phyloP scores from a whole-genome alignment of 1,140 invertebrate genomes.

The Gonioctena quinquepunctata region DNA sequence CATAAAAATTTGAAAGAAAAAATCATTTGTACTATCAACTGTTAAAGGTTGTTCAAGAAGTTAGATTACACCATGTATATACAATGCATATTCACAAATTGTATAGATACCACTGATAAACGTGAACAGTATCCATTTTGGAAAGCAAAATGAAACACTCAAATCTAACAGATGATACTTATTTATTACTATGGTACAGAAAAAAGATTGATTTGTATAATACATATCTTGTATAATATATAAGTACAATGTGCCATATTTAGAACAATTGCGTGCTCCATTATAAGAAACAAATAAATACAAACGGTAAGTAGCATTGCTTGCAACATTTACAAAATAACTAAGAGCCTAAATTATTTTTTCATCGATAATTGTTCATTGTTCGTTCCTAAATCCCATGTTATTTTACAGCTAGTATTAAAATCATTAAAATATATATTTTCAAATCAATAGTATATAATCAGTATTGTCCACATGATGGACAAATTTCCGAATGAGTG shows the following conservation, averaged over 20 bases:
- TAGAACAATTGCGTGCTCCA: slow-evolving; percentile 38
- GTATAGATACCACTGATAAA: too few relatives aligned
- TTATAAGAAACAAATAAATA: slow-evolving; percentile 33
- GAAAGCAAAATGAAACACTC: slow-evolving; percentile 2
- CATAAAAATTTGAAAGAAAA: too few relatives aligned
- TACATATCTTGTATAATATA: slow-evolving; percentile 39
- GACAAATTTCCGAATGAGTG: not conserved
- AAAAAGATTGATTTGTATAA: slow-evolving; percentile 39
- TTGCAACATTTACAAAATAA: slow-evolving; percentile 34
- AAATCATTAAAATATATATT: not conserved
- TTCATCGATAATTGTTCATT: slow-evolving; percentile 3
- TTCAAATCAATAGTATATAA: not conserved
- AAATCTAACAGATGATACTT: slow-evolving; percentile 39
- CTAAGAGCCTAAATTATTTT: slow-evolving; percentile 2
- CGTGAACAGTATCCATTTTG: too few relatives aligned
- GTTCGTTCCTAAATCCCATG: not conserved
- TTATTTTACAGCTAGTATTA: not conserved
- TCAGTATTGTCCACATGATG: not conserved
- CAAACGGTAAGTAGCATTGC: slow-evolving; percentile 31
- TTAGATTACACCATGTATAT: too few relatives aligned
- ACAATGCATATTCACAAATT: too few relatives aligned
- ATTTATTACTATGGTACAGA: slow-evolving; percentile 46
- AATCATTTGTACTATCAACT: too few relatives aligned
- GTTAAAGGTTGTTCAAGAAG: too few relatives aligned
- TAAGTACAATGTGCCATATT: slow-evolving; percentile 45